Evolutionary conservation across 2,797 vertebrate species (phyloP), one percentile per base, ranked within the genome.

Genomic region (Rhyacichthys aspro): DNA sequence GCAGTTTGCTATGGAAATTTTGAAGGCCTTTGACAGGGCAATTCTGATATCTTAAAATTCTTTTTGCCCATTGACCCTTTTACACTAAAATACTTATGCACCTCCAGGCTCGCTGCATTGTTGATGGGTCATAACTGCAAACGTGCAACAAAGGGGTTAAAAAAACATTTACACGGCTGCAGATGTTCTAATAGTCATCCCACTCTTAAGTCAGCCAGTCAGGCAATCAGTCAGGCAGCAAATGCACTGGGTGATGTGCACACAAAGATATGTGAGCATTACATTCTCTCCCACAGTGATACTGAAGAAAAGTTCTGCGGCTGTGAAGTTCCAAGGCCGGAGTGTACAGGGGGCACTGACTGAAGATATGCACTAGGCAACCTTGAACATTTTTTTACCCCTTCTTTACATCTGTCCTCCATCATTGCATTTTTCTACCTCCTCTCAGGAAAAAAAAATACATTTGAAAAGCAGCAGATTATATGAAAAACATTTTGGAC

Each of bases 391-490:
- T 59, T 68, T 60, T 74, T 42, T 54, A 49, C 57, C 55, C 57
- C 44, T 70, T 72, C 65, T 81, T 82, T 76, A 79, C 44, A 53
- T 74, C 62, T 66, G 75, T 78, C 74, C 78, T 76, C 72, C 82
- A 74, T 81, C 74, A 68, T 64, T 79, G 74, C 73, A 73, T 86
- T 87, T n/a, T 69, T 74, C 75, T 60, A 50, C 83, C 67, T 67
- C 81, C 70, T 79, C 66, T 84, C 67, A 56, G 34, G 73, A 38
- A 58, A 70, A 43, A 56, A 66, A 84, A 85, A 87, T 86, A 85
- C 70, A 81, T 86, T 86, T 90, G 83, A 90, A 90, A 91, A 87
- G 83, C 79, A 68, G 58, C 75, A 89, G 86, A 91, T 92, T 88
- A 86, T 88, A 87, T 88, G 81, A 90, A 90, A 90, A 86, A 83